These are phyloP conservation scores for Danio jaintianensis DNA, from an alignment of 2,797 vertebrate genomes.

Conservation along the genomic window DNA sequence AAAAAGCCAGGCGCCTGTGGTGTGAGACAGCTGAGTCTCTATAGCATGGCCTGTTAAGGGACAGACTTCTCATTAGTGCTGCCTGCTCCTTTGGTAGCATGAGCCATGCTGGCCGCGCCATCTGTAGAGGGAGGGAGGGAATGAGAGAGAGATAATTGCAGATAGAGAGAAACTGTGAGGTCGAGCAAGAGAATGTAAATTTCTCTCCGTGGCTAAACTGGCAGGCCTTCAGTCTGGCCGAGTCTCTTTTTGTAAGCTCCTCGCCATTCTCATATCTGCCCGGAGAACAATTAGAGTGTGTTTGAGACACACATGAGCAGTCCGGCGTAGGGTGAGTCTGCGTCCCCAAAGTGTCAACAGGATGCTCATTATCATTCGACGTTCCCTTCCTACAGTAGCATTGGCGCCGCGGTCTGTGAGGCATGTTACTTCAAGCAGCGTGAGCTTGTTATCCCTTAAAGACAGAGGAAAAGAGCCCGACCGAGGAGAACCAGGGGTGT, in stretches of 20 bases:
- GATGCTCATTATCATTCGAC: constrained; percentile 41
- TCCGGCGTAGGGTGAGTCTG: constrained; percentile 18
- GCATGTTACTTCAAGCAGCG: constrained; percentile 32
- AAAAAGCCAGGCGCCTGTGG: constrained; percentile 18
- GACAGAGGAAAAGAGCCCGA: constrained; percentile 40
- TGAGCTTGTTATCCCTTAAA: constrained; percentile 57
- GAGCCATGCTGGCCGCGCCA: constrained; percentile 35
- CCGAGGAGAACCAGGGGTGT: constrained; percentile 38
- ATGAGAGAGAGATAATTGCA: constrained; percentile 17
- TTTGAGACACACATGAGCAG: constrained; percentile 33
- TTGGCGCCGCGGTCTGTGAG: constrained; percentile 30
- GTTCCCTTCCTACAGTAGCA: not conserved
- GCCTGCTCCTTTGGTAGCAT: constrained; percentile 28
- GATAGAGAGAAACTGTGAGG: constrained; percentile 41
- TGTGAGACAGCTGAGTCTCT: constrained; percentile 13
- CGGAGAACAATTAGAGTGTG: constrained; percentile 43
- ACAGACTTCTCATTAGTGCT: constrained; percentile 41
- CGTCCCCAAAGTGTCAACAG: constrained; percentile 37
- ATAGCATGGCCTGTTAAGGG: constrained; percentile 40
- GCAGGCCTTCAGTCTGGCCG: not conserved
- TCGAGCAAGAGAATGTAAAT: constrained; percentile 21
- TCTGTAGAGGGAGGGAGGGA: constrained; percentile 40
- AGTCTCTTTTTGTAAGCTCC: constrained; percentile 1
- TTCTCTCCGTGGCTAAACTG: constrained; percentile 4
- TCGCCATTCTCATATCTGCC: constrained; percentile 16